These are phyloP conservation scores for Apis cerana DNA, from an alignment of 1,140 invertebrate species.

Conservation along the genomic window DNA sequence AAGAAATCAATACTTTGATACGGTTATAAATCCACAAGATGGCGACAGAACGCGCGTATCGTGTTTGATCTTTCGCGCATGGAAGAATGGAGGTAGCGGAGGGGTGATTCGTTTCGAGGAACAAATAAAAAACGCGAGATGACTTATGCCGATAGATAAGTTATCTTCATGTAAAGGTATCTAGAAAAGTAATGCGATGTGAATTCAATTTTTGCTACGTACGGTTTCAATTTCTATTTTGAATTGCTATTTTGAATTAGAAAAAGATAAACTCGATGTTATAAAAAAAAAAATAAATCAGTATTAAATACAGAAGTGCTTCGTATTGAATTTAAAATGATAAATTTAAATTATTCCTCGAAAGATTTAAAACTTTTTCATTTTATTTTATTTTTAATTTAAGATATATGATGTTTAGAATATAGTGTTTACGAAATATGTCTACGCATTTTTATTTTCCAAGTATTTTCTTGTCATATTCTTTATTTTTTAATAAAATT, in stretches of 20 bases:
- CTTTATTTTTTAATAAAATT: no score
- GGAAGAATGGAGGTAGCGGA: no score
- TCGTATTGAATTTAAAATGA: background rate
- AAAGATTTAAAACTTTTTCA: no score
- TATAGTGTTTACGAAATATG: no score
- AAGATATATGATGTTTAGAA: background rate
- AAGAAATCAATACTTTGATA: conserved; percentile 53
- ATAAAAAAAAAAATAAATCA: background rate
- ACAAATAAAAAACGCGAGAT: conserved; percentile 27
- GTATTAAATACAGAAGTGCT: no score
- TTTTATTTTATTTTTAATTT: background rate
- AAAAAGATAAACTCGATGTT: background rate
- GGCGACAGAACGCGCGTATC: conserved; percentile 40
- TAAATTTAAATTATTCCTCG: background rate
- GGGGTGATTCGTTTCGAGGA: background rate
- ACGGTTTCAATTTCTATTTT: background rate
- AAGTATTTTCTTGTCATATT: no score
- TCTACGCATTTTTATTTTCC: no score
- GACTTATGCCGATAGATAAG: conserved; percentile 23
- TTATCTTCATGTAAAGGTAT: conserved; percentile 28
- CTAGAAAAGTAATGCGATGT: background rate
- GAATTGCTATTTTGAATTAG: background rate
- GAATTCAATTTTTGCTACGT: conserved; percentile 8
- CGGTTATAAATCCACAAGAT: conserved; percentile 46
- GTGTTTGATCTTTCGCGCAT: conserved; percentile 29